A percentile compares a stretch with the other conserved stretches of the same genome.
Conservation (phyloP, 2,888 invertebrate species). For the Platerodrilus igneus region DNA sequence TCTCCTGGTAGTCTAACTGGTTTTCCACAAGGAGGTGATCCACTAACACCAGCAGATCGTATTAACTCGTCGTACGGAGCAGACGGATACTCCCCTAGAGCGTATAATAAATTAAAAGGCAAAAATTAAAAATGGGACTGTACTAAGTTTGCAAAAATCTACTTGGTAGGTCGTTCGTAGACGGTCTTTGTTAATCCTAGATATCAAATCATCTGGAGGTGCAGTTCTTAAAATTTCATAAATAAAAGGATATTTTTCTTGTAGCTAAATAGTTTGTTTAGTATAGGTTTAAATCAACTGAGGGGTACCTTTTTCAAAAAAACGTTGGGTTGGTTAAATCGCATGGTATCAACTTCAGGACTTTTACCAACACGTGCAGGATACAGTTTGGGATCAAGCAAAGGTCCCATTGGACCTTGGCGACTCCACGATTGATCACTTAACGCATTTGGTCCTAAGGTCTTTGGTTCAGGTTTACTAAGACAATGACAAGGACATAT, state of each 20-base stretch:
- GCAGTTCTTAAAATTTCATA: slow-evolving; percentile 58
- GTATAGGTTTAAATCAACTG: no score
- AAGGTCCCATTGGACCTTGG: slow-evolving; percentile 56
- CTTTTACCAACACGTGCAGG: slow-evolving; percentile 55
- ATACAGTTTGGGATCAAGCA: slow-evolving; percentile 59
- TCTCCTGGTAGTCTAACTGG: slow-evolving; percentile 57
- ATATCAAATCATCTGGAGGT: slow-evolving; percentile 55
- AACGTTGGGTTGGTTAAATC: slow-evolving; percentile 57
- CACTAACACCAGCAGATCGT: slow-evolving; percentile 54
- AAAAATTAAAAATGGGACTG: background rate
- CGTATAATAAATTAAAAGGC: no score
- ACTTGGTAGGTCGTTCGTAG: slow-evolving; percentile 60
- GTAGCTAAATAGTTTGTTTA: slow-evolving; percentile 53
- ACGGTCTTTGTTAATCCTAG: slow-evolving; percentile 58
- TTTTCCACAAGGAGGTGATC: slow-evolving; percentile 53
- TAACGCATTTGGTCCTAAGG: slow-evolving; percentile 36
- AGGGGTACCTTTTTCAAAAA: slow-evolving; percentile 56
- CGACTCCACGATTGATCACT: slow-evolving; percentile 46
- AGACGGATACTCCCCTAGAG: slow-evolving; percentile 49
- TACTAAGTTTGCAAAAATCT: slow-evolving; percentile 53
- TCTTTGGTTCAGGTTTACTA: slow-evolving; percentile 27
- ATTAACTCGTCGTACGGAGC: slow-evolving; percentile 56
- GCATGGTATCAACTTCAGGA: slow-evolving; percentile 53
- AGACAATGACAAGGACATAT: slow-evolving; percentile 39
- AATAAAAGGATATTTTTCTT: slow-evolving; percentile 61